A percentile compares a stretch with the other conserved stretches of the same genome.
Conservation (phyloP, 2,113 vertebrate species). For the Phylloscopus trochiloides region DNA sequence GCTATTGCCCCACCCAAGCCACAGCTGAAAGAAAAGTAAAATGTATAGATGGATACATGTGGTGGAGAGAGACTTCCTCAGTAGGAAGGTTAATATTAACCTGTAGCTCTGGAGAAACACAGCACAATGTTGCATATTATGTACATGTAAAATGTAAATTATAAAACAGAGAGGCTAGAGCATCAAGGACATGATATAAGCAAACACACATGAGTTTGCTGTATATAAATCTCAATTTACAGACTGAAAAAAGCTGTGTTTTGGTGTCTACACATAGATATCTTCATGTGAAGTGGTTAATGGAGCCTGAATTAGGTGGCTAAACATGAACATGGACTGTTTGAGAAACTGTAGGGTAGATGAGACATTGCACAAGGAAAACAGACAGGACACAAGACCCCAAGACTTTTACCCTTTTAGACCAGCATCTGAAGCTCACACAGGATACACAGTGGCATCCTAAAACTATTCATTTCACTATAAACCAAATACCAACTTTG, state of each 20-base stretch:
- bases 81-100: not conserved
- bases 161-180: not conserved
- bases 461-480: not conserved
- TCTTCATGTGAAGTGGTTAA: not conserved
- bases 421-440: not conserved
- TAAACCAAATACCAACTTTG: not conserved
- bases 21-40: not conserved
- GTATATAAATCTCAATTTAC: not conserved
- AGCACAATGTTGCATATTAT: not conserved
- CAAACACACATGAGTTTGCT: not conserved
- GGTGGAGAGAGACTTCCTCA: not conserved
- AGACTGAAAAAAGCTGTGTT: not conserved
- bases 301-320: not conserved
- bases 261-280: not conserved
- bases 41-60: not conserved
- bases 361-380: not conserved
- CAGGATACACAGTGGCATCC: not conserved
- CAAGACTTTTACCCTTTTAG: not conserved
- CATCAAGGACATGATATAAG: not conserved
- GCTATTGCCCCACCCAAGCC: not conserved
- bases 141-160: not conserved
- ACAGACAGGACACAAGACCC: not conserved
- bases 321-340: not conserved
- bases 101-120: not conserved
- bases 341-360: not conserved